Evolutionary conservation across 2,888 invertebrate species (phyloP).

Genomic region (Lypha dubia): DNA sequence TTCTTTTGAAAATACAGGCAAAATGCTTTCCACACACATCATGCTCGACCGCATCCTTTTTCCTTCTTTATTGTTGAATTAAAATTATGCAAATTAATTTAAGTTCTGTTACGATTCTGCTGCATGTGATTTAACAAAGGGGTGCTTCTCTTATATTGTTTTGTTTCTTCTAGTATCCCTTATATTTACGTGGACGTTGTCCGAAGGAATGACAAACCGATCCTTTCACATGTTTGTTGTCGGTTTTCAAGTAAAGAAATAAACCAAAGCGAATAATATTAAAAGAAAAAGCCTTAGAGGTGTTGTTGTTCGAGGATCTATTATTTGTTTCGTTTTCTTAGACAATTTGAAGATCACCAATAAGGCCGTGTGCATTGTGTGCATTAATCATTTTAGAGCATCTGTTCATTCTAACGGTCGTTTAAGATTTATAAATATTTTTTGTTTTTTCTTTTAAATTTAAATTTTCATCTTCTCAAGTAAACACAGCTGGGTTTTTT

Average conservation of each 20-base stretch:
- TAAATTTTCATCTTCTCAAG: conserved; percentile 10
- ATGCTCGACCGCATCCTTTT: conserved; percentile 69
- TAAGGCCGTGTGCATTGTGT: conserved; percentile 1
- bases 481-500: conserved; percentile 69
- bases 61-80: conserved; percentile 34
- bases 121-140: conserved; percentile 45
- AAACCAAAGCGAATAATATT: neutral
- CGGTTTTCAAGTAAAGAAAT: neutral
- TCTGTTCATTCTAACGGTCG: conserved; percentile 66
- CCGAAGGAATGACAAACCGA: conserved; percentile 72
- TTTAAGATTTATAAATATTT: conserved; percentile 40
- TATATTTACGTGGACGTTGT: conserved; percentile 68
- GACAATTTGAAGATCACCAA: neutral
- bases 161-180: conserved; percentile 49
- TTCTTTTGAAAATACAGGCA: conserved; percentile 9
- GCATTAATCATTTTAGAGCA: conserved; percentile 47
- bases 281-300: conserved; percentile 53
- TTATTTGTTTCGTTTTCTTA: neutral
- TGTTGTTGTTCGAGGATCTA: conserved; percentile 12
- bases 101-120: conserved; percentile 1
- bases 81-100: conserved; percentile 69
- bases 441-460: neutral
- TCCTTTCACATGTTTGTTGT: conserved; percentile 47
- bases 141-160: conserved; percentile 66
- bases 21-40: conserved; percentile 36